phyloP scores from a whole-genome alignment of 2,113 vertebrate genomes.

The Suncus etruscus region DNA sequence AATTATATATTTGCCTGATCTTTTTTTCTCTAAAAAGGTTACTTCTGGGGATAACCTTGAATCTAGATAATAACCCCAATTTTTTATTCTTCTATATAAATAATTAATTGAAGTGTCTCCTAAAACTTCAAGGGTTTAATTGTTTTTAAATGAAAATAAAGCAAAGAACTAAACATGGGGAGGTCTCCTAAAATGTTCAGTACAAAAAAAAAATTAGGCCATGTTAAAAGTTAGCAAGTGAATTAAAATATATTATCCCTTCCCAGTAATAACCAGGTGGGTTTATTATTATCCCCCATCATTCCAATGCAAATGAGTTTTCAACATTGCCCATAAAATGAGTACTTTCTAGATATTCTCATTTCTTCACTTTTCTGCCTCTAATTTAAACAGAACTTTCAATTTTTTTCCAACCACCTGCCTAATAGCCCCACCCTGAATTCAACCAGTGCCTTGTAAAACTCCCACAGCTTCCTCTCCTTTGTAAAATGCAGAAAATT shows the following conservation, averaged over 20 bases:
- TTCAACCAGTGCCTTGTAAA: not conserved
- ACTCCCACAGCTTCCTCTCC: not conserved
- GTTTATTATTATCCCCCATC: not conserved
- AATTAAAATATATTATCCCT: not conserved
- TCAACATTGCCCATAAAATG: not conserved
- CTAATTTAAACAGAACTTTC: conserved; percentile 1
- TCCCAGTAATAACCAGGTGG: not conserved
- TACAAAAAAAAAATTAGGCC: not conserved
- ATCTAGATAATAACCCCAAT: not conserved
- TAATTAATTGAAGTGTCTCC: not conserved
- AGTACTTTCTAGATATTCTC: conserved; percentile 14
- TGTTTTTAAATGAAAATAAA: not conserved
- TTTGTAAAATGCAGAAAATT: conserved; percentile 59
- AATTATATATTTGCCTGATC: not conserved
- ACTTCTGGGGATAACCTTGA: not conserved
- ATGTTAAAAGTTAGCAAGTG: conserved; percentile 40
- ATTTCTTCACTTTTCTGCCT: conserved; percentile 22
- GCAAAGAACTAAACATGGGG: not conserved
- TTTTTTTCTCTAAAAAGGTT: not conserved
- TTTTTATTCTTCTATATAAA: not conserved
- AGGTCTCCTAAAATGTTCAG: not conserved
- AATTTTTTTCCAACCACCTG: not conserved
- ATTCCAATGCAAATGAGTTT: not conserved
- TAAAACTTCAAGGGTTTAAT: not conserved
- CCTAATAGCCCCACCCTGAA: not conserved